Conservation (phyloP, 2,797 vertebrate species). For the Myiothlypis coronata region DNA sequence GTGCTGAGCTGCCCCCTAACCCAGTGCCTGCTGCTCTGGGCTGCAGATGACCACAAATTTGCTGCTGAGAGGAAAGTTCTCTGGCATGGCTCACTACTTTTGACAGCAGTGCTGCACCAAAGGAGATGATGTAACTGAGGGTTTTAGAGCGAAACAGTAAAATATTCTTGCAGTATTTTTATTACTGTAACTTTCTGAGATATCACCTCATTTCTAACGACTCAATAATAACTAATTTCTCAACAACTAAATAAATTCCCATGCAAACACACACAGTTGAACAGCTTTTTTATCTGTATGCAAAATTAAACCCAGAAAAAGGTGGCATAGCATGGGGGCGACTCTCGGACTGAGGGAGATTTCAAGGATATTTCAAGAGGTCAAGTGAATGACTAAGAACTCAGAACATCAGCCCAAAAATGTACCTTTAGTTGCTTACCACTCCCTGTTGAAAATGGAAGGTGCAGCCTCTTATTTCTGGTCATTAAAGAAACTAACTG, state of each 20-base stretch:
- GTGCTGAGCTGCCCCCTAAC: not conserved
- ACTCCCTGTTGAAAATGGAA: not conserved
- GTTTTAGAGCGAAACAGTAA: not conserved
- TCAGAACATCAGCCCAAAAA: not conserved
- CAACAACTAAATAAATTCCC: not conserved
- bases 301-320: not conserved
- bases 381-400: not conserved
- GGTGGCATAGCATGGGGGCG: not conserved
- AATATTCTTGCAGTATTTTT: not conserved
- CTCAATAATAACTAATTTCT: not conserved
- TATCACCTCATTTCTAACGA: rapidly evolving
- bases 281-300: not conserved
- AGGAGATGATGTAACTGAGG: not conserved
- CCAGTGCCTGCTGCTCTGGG: rapidly evolving
- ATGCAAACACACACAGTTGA: not conserved
- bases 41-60: not conserved
- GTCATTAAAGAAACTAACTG: not conserved
- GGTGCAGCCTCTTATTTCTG: not conserved
- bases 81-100: not conserved
- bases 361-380: not conserved
- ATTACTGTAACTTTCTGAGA: not conserved
- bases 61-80: not conserved
- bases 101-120: not conserved
- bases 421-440: not conserved
- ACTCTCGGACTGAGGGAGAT: not conserved